phyloP scores from a whole-genome alignment of 2,888 invertebrate genomes.

The Plebejus argus region DNA sequence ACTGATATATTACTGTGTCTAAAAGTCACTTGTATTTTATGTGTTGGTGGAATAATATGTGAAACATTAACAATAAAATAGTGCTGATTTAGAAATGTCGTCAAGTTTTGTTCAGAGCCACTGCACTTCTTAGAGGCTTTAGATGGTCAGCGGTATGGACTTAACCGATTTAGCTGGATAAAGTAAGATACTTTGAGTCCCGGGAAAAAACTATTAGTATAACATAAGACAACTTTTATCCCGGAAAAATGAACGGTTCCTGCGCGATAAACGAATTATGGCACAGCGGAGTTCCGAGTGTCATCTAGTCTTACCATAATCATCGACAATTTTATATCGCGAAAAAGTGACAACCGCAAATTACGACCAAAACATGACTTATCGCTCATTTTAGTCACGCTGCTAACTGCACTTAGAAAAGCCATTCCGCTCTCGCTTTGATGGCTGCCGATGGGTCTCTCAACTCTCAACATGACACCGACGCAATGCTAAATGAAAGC shows the following conservation, averaged over 20 bases:
- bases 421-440: conserved; percentile 14
- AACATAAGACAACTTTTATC: too few species aligned
- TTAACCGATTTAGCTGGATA: too few species aligned
- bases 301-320: background rate
- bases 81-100: too few species aligned
- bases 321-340: background rate
- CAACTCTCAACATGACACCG: background rate
- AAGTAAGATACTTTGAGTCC: too few species aligned
- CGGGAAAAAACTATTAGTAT: too few species aligned
- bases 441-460: background rate
- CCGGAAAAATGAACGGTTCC: too few species aligned
- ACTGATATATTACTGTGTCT: conserved; percentile 28
- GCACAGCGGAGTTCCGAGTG: too few species aligned
- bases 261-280: too few species aligned
- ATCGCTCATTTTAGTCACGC: background rate
- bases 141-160: too few species aligned
- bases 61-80: background rate
- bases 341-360: conserved; percentile 2
- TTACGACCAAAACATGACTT: conserved; percentile 1
- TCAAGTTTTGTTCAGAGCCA: too few species aligned
- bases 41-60: background rate
- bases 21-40: background rate
- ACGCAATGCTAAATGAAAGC: background rate
- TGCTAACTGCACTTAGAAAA: conserved; percentile 11
- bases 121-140: too few species aligned